A percentile compares a stretch with the other conserved stretches of the same genome.
Conservation (phyloP, 1,140 invertebrate species). For the Stegodyphus dumicola region DNA sequence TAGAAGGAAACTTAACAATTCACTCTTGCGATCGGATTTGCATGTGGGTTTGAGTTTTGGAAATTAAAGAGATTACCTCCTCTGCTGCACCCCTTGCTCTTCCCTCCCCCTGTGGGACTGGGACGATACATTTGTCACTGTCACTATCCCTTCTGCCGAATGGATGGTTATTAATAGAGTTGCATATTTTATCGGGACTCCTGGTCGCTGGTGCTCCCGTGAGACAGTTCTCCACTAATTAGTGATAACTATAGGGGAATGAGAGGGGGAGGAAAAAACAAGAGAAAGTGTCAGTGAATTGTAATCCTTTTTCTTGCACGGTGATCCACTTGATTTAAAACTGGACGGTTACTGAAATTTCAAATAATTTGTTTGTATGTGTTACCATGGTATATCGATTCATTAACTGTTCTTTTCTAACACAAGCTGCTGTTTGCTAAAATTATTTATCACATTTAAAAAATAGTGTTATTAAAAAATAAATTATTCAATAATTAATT, state of each 20-base stretch:
- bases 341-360: too few relatives aligned
- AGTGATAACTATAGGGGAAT: conserved; percentile 19
- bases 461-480: too few relatives aligned
- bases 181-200: conserved; percentile 54
- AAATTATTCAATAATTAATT: too few relatives aligned
- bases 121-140: conserved; percentile 53
- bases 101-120: conserved; percentile 21
- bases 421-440: too few relatives aligned
- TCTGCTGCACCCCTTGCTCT: neutral
- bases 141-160: conserved; percentile 12
- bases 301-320: too few relatives aligned
- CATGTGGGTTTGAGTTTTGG: conserved; percentile 48
- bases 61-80: conserved; percentile 54
- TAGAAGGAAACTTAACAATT: conserved; percentile 1
- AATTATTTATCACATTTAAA: too few relatives aligned
- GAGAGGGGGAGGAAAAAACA: neutral
- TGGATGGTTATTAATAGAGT: conserved; percentile 53
- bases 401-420: too few relatives aligned
- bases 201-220: neutral
- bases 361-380: too few relatives aligned
- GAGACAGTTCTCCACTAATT: conserved; percentile 40
- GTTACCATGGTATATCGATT: too few relatives aligned
- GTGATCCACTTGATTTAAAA: too few relatives aligned
- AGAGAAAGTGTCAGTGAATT: too few relatives aligned
- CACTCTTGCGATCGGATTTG: conserved; percentile 51